Base-by-base conservation (phyloP, 2,113 vertebrate species). In the Charadrius vociferus region DNA sequence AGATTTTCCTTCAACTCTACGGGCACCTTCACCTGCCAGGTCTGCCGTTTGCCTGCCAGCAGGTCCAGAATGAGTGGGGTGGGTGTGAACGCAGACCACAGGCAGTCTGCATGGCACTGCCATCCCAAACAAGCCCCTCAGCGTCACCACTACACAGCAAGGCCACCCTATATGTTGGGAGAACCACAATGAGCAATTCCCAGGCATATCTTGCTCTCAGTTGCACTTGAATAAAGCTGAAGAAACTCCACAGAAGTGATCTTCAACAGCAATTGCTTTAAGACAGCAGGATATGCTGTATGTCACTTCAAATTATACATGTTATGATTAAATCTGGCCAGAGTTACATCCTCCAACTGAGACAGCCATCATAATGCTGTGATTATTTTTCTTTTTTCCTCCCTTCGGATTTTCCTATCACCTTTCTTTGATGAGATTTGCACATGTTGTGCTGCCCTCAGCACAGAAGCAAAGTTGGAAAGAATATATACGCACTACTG, bases 281-380 rank as follows among this genome's bases (percentile, higher is more conserved):
- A 80, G 71, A 66, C 11, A 26, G 58, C 45, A 85, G 74, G 78
- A 84, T 62, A 55, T 1, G 9, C 34, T 81, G 15, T 50, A 50
- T 47, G 62, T 41, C 91, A 50, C 77, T 91, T 95, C 78, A 91
- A 87, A 84, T 95, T 83, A 59, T 45, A 8, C 37, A 29, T 61
- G 18, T 52, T 86, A 43, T 70, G 62, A 81, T 91, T 86, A 87
- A 94, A 66, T 93, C n/a, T 97, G 94, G 49, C 37, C 78, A 73
- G 56, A 56, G 39, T 75, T 53, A 78, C 61, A 34, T 93, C 70
- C 77, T 93, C 89, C 80, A 87, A 19, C 72, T 61, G 86, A 88
- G 75, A 78, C 36, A 90, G 29, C 41, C 27, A 55, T 87, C 62
- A 27, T 87, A 75, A 68, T 41, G 20, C 88, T 82, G 24, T 53